Evolutionary conservation across 1,140 invertebrate genomes (phyloP).

Genomic region (Drosophila lowei): DNA sequence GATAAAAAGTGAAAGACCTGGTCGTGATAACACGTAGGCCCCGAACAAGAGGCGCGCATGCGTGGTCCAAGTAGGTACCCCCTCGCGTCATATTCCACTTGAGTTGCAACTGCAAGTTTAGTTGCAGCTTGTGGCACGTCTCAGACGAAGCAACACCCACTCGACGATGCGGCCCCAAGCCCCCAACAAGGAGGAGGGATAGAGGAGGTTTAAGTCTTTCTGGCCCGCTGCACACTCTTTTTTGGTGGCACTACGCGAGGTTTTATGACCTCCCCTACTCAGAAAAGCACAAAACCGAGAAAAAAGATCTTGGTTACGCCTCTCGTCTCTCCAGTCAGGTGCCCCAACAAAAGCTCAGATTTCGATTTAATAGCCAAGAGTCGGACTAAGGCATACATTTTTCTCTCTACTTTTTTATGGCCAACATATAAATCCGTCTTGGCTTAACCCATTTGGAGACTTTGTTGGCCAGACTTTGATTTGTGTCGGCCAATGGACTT

Average conservation of each 20-base stretch:
- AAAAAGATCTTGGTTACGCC: constrained; percentile 57
- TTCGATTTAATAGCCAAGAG: constrained; percentile 56
- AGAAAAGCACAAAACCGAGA: constrained; percentile 39
- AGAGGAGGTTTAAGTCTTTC: constrained; percentile 27
- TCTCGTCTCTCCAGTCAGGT: constrained; percentile 56
- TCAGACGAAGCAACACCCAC: constrained; percentile 64
- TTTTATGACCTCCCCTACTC: constrained; percentile 67
- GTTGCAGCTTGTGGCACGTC: constrained; percentile 37
- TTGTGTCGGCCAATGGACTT: too few species aligned
- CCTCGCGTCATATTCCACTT: constrained; percentile 13
- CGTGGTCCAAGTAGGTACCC: constrained; percentile 51
- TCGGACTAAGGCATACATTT: constrained; percentile 45
- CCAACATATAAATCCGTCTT: constrained; percentile 61
- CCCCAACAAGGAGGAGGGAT: too few species aligned
- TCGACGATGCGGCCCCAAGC: constrained; percentile 32
- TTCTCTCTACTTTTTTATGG: constrained; percentile 47
- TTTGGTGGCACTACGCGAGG: constrained; percentile 66
- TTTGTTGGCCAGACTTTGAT: constrained; percentile 47
- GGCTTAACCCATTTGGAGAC: constrained; percentile 64
- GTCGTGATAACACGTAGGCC: constrained; percentile 78
- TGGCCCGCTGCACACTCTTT: constrained; percentile 42
- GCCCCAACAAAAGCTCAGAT: constrained; percentile 67
- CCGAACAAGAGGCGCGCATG: constrained; percentile 61
- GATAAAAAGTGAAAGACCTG: constrained; percentile 53
- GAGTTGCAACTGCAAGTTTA: constrained; percentile 22